Conservation (phyloP, 2,888 invertebrate genomes). For the Himalopsyche anomala region DNA sequence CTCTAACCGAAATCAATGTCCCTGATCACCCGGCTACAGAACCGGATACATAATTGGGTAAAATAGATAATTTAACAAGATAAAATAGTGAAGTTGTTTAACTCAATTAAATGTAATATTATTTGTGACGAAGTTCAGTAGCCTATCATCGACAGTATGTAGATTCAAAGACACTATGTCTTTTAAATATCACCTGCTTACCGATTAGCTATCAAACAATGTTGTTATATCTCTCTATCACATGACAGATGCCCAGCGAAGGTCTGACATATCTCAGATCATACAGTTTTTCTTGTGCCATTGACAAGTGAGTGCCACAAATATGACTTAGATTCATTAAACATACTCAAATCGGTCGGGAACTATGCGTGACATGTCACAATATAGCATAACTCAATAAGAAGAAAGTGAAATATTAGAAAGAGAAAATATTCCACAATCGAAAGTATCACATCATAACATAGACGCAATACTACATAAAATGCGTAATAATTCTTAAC, state of each 20-base stretch:
- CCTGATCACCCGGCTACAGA: no score
- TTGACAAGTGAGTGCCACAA: conserved; percentile 31
- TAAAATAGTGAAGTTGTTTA: no score
- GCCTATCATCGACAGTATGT: no score
- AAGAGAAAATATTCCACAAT: conserved; percentile 32
- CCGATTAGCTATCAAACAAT: neutral
- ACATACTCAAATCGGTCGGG: neutral
- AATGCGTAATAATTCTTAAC: conserved; percentile 7
- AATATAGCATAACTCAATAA: conserved; percentile 6
- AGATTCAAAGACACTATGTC: neutral
- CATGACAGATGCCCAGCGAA: neutral
- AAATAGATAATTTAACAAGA: no score
- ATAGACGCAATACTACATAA: neutral
- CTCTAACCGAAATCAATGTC: no score
- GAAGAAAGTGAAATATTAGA: conserved; percentile 33
- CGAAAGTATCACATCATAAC: conserved; percentile 29
- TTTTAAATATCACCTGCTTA: neutral
- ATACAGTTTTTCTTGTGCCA: conserved; percentile 5
- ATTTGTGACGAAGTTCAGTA: neutral
- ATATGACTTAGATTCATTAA: conserved; percentile 14
- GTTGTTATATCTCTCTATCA: neutral
- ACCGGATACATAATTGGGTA: no score
- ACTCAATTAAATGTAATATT: neutral
- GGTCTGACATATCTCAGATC: conserved; percentile 2
- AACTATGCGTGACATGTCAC: conserved; percentile 27